phyloP scores from a whole-genome alignment of 2,113 vertebrate genomes.

The Microtus pennsylvanicus region DNA sequence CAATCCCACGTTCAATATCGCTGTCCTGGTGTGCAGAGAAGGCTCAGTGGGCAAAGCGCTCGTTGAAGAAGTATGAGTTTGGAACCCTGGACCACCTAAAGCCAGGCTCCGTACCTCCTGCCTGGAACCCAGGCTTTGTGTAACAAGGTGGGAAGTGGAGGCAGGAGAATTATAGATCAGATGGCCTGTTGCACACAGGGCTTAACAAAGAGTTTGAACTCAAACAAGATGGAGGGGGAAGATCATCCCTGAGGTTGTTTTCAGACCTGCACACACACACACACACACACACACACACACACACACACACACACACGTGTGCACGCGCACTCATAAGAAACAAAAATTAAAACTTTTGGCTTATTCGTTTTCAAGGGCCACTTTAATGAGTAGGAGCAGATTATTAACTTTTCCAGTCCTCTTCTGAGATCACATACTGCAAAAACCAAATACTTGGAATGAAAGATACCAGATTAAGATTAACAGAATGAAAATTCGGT shows the following conservation, averaged over 20 bases:
- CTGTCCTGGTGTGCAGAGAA: not conserved
- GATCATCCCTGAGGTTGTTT: not conserved
- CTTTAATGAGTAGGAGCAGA: not conserved
- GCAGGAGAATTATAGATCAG: not conserved
- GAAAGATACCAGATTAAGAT: slow-evolving; percentile 4
- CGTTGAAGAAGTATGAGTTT: too few relatives aligned
- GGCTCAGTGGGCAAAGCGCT: not conserved
- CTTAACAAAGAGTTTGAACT: not conserved
- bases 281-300: not conserved
- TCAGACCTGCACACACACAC: not conserved
- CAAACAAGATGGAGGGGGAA: not conserved
- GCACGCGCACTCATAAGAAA: not conserved
- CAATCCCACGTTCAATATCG: slow-evolving; percentile 18
- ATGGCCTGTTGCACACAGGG: not conserved
- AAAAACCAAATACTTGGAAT: slow-evolving; percentile 42
- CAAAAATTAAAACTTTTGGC: not conserved
- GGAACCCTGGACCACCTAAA: not conserved
- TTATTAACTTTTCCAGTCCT: slow-evolving; percentile 10
- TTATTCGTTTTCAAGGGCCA: not conserved
- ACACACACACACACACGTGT: not conserved
- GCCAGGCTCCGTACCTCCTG: not conserved
- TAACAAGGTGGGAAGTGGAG: not conserved
- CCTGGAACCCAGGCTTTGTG: not conserved
- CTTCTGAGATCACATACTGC: slow-evolving; percentile 6
- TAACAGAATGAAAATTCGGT: slow-evolving; percentile 7